These are phyloP conservation scores for Catharus ustulatus DNA, from an alignment of 2,797 vertebrate species.

Conservation along the genomic window DNA sequence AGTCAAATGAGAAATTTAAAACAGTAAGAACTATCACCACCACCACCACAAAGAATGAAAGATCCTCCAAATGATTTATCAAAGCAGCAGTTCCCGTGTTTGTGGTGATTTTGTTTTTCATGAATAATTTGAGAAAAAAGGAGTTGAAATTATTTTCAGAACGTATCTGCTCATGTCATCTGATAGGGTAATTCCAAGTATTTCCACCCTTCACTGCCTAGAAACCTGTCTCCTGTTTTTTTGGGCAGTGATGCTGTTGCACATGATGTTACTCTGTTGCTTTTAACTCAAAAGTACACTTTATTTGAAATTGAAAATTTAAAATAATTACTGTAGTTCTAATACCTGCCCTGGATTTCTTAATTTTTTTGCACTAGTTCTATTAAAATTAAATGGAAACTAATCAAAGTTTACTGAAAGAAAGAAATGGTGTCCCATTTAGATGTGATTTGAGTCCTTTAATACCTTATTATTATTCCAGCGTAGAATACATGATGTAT, in stretches of 20 bases:
- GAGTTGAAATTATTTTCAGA: neutral
- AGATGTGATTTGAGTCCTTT: neutral
- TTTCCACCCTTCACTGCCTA: neutral
- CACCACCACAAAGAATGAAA: neutral
- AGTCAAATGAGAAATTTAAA: neutral
- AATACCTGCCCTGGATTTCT: neutral
- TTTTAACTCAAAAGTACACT: neutral
- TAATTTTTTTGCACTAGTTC: neutral
- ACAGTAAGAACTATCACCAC: neutral
- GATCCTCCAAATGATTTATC: neutral
- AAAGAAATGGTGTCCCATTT: neutral
- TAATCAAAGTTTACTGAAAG: neutral
- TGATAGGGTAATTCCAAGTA: neutral
- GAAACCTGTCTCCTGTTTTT: neutral
- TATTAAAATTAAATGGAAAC: neutral
- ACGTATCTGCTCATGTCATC: neutral
- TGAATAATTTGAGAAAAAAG: neutral
- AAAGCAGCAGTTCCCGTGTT: neutral
- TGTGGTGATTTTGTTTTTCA: neutral
- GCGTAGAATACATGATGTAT: slow-evolving; percentile 51
- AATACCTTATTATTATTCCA: neutral
- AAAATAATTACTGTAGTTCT: neutral
- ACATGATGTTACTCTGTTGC: neutral
- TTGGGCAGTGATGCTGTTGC: neutral
- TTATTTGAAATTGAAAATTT: neutral